Conservation (phyloP, 2,888 invertebrate genomes). For the Dryocosmus kuriphilus region DNA sequence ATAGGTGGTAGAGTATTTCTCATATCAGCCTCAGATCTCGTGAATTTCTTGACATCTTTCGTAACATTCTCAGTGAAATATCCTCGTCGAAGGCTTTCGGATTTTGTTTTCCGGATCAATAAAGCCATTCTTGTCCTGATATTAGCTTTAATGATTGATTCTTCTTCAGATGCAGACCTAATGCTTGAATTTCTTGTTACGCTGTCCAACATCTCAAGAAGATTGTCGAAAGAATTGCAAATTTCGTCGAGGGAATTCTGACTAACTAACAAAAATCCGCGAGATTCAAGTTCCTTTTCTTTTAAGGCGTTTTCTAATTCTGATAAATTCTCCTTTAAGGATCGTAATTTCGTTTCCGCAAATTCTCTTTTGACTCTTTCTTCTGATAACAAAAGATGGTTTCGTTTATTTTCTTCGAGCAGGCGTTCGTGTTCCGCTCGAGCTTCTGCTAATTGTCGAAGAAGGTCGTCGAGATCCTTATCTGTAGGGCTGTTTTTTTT, state of each 20-base stretch:
- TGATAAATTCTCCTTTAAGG: slow-evolving; percentile 61
- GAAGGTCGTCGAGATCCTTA: slow-evolving; percentile 29
- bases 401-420: slow-evolving; percentile 60
- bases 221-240: slow-evolving; percentile 65
- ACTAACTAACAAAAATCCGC: slow-evolving; percentile 68
- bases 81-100: slow-evolving; percentile 67
- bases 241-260: slow-evolving; percentile 71
- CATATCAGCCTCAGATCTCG: slow-evolving; percentile 69
- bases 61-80: slow-evolving; percentile 47
- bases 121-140: slow-evolving; percentile 64
- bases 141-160: slow-evolving; percentile 46
- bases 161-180: slow-evolving; percentile 1
- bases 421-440: slow-evolving; percentile 63
- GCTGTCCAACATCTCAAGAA: slow-evolving; percentile 67
- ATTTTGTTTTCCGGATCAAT: slow-evolving; percentile 72
- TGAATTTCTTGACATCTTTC: slow-evolving; percentile 60
- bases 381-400: slow-evolving; percentile 63
- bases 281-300: slow-evolving; percentile 67
- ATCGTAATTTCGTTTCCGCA: slow-evolving; percentile 66
- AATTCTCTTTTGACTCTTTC: slow-evolving; percentile 67
- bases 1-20: slow-evolving; percentile 50
- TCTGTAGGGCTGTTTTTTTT: slow-evolving; percentile 12
- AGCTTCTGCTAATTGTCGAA: slow-evolving; percentile 58
- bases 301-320: slow-evolving; percentile 65
- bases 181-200: slow-evolving; percentile 51